Percentiles rank a stretch among this genome's conserved stretches.
Conservation (phyloP, 2,888 invertebrate genomes). For the Drosophila bunnanda region DNA sequence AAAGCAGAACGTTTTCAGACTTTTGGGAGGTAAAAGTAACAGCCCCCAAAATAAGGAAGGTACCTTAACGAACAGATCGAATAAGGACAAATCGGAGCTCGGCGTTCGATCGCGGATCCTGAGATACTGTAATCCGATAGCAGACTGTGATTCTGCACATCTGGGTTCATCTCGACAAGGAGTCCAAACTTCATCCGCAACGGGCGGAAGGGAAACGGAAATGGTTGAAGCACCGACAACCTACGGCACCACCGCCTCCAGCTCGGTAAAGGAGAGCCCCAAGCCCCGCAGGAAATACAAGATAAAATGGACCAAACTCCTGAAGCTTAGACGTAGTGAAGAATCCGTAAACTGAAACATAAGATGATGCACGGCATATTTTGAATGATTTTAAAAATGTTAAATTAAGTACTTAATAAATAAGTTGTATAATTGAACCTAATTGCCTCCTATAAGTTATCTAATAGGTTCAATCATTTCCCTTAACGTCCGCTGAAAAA, state of each 20-base stretch:
- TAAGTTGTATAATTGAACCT: neutral
- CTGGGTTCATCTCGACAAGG: too few relatives aligned
- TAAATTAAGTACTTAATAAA: neutral
- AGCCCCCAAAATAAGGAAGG: too few relatives aligned
- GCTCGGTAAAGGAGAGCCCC: too few relatives aligned
- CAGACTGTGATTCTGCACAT: too few relatives aligned
- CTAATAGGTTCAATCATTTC: too few relatives aligned
- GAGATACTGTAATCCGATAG: neutral
- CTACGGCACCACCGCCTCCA: neutral
- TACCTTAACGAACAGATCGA: neutral
- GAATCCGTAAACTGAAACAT: neutral
- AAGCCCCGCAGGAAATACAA: slow-evolving; percentile 11
- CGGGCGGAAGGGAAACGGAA: too few relatives aligned
- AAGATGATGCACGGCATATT: neutral
- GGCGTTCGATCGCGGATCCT: neutral
- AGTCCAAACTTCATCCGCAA: neutral
- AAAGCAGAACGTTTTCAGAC: neutral
- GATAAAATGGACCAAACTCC: slow-evolving; percentile 57
- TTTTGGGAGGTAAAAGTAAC: neutral
- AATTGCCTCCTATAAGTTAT: neutral
- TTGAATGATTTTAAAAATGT: neutral
- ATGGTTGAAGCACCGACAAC: neutral
- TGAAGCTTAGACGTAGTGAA: slow-evolving; percentile 5
- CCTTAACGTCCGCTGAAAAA: neutral
- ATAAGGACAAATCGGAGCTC: too few relatives aligned